Conservation (phyloP, 2,113 vertebrate genomes). For the Salvelinus namaycush region DNA sequence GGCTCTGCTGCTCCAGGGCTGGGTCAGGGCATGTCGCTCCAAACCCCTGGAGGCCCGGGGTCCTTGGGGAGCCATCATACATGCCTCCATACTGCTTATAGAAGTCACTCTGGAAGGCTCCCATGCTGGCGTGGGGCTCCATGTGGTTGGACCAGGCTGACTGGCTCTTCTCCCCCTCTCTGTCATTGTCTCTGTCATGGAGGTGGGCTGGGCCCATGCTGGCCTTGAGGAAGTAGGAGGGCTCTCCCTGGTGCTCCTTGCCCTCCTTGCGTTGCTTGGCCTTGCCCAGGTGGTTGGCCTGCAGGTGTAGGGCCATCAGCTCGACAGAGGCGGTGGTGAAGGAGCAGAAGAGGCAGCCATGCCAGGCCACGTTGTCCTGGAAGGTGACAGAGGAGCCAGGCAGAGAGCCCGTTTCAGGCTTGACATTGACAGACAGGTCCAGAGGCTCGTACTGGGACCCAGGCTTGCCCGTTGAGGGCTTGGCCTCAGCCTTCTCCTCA, state of each 20-base stretch:
- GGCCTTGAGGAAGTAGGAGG: conserved; percentile 69
- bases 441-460: conserved; percentile 94
- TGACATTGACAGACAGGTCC: conserved; percentile 90
- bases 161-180: conserved; percentile 77
- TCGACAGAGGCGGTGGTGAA: conserved; percentile 95
- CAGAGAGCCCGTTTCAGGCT: conserved; percentile 88
- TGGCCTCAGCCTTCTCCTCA: conserved; percentile 80
- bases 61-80: conserved; percentile 78
- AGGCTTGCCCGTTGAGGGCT: conserved; percentile 78
- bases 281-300: conserved; percentile 94
- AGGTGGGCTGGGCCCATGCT: conserved; percentile 60
- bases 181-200: conserved; percentile 67
- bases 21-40: conserved; percentile 69
- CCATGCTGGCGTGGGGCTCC: conserved; percentile 77
- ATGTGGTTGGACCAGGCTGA: conserved; percentile 83
- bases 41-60: conserved; percentile 74
- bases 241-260: conserved; percentile 80
- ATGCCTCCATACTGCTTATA: conserved; percentile 89
- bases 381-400: conserved; percentile 90
- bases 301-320: conserved; percentile 95
- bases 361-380: conserved; percentile 95
- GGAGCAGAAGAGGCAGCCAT: conserved; percentile 94
- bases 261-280: conserved; percentile 71
- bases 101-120: conserved; percentile 88
- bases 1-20: conserved; percentile 72